Percentiles rank a stretch among this genome's conserved stretches.
phyloP scores from a whole-genome alignment of 2,888 invertebrate species.

The Lathronympha strigana region DNA sequence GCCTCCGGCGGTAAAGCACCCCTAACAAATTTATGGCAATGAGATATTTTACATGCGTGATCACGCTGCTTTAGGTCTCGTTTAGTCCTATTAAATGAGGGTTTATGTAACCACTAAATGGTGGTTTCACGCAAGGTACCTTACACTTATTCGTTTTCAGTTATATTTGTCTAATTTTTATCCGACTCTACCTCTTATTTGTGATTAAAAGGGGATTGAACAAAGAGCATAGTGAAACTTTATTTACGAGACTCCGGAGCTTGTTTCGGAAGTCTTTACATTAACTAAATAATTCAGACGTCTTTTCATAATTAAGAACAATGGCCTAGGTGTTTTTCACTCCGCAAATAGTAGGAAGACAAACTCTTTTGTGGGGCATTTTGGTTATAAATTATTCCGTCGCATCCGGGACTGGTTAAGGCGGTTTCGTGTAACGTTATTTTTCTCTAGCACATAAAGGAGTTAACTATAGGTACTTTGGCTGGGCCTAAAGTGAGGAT shows the following conservation, averaged over 20 bases:
- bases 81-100: slow-evolving; percentile 29
- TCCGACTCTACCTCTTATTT: not conserved
- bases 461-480: slow-evolving; percentile 45
- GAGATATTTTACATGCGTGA: slow-evolving; percentile 41
- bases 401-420: slow-evolving; percentile 63
- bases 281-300: slow-evolving; percentile 21
- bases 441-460: slow-evolving; percentile 55
- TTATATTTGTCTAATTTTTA: not conserved
- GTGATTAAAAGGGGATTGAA: not conserved
- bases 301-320: slow-evolving; percentile 38
- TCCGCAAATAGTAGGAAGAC: slow-evolving; percentile 44
- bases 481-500: slow-evolving; percentile 32
- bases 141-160: slow-evolving; percentile 12
- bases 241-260: slow-evolving; percentile 6
- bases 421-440: slow-evolving; percentile 61
- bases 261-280: slow-evolving; percentile 17
- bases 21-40: slow-evolving; percentile 41
- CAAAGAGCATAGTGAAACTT: slow-evolving; percentile 14
- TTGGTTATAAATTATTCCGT: slow-evolving; percentile 67
- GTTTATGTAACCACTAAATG: slow-evolving; percentile 30
- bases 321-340: slow-evolving; percentile 35
- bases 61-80: slow-evolving; percentile 29
- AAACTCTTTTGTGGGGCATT: slow-evolving; percentile 60
- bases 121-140: slow-evolving; percentile 15
- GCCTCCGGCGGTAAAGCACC: slow-evolving; percentile 34